Evolutionary conservation across 2,797 vertebrate species (phyloP), one percentile per base, ranked within the genome.

Genomic region (Eurystomus glaucurus): DNA sequence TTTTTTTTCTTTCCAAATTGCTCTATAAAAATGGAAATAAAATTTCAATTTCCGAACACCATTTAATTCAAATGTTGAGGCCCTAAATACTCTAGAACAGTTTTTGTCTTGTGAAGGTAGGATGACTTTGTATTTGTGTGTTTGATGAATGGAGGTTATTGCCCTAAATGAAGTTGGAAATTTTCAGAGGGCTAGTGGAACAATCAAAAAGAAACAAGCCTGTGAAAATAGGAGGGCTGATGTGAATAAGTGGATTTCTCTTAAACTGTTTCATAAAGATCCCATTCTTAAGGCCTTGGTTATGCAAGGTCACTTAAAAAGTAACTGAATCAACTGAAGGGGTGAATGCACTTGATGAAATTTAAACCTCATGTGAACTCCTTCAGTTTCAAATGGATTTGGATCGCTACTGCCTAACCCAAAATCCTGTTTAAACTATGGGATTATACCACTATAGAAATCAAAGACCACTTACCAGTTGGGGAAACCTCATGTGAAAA

Each of bases 401-500:
- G 54, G 66, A 79, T 97, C 66, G 31, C 64, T 85, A 10, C 64
- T 70, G 43, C 71, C 94, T 93, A 85, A 92, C 37, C 35, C n/a
- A 26, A 74, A 93, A 88, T 93, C 51, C 43, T 41, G 35, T 83
- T 88, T 77, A 80, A 93, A 83, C 28, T 90, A 21, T 9, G 28
- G 41, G 58, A 83, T 92, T 93, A 48, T 54, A 62, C 26, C 16
- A 13, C 21, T 80, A n/a, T 66, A 58, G 60, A 78, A 71, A 57
- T 82, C 48, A 69, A 69, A 69, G 28, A 58, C 45, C 12, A n/a
- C 29, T 89, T 82, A 75, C 31, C 41, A 85, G n/a, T 33, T 79
- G 41, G 91, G 62, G 51, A 82, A 39, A 43, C 12, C 17, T 88
- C 23, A 69, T 3, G 1, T 55, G 43, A 39, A 83, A 95, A 65